Percentiles rank a stretch among this genome's conserved stretches.
Conservation (phyloP, 2,888 invertebrate species). For the Nudaria mundana region DNA sequence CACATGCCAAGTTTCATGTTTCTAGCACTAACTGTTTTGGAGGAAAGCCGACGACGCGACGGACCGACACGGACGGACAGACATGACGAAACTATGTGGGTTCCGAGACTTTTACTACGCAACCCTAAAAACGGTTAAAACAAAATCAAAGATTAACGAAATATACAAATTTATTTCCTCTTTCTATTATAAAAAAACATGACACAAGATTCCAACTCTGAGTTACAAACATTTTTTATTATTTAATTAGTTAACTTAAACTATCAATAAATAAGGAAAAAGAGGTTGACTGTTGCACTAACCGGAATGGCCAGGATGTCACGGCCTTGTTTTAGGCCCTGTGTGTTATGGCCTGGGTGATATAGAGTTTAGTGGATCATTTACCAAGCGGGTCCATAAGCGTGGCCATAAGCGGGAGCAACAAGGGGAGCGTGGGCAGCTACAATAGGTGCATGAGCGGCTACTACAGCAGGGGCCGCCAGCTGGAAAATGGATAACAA, state of each 20-base stretch:
- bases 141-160: constrained; percentile 5
- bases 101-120: no score
- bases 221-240: constrained; percentile 48
- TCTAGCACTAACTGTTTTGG: no score
- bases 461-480: constrained; percentile 60
- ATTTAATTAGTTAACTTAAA: constrained; percentile 46
- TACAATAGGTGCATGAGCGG: constrained; percentile 55
- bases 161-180: constrained; percentile 40
- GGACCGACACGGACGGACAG: no score
- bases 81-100: no score
- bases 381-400: constrained; percentile 68
- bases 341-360: constrained; percentile 27
- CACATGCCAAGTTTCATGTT: no score
- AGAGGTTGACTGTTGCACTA: constrained; percentile 67
- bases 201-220: constrained; percentile 50
- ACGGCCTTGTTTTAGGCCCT: constrained; percentile 26
- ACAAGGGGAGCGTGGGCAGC: constrained; percentile 57
- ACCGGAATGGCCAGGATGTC: constrained; percentile 25
- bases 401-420: constrained; percentile 60
- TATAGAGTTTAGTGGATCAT: constrained; percentile 17
- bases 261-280: constrained; percentile 50
- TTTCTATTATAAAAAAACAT: constrained; percentile 42
- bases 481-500: constrained; percentile 44
- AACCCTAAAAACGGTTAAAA: no score
- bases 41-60: no score